These are phyloP conservation scores for Paramisgurnus dabryanus DNA, from an alignment of 2,113 vertebrate species.

Conservation along the genomic window DNA sequence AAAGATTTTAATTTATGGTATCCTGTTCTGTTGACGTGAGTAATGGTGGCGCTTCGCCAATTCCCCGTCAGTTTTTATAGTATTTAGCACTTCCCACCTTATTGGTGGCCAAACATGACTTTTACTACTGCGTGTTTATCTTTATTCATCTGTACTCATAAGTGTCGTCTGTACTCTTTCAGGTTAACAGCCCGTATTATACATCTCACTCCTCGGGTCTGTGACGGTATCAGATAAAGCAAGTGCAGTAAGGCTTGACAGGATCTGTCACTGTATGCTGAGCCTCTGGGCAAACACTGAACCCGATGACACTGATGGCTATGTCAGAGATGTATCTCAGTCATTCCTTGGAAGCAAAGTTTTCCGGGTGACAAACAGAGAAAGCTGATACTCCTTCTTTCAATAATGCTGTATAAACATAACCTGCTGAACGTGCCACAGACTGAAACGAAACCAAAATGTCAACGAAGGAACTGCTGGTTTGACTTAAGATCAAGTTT, in stretches of 20 bases:
- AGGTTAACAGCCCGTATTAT: conserved; percentile 69
- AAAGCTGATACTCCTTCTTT: conserved; percentile 20
- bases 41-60: not conserved
- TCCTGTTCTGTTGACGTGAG: conserved; percentile 12
- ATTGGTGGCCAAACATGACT: not conserved
- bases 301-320: not conserved
- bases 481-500: conserved; percentile 11
- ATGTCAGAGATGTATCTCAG: not conserved
- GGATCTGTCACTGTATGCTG: not conserved
- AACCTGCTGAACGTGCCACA: conserved; percentile 22
- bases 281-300: not conserved
- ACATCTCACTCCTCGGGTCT: conserved; percentile 64
- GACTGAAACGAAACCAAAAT: not conserved
- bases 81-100: not conserved
- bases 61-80: not conserved
- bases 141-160: not conserved
- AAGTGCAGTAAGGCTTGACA: not conserved
- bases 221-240: conserved; percentile 54
- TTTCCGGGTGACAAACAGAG: conserved; percentile 31
- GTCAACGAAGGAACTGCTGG: not conserved
- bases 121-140: not conserved
- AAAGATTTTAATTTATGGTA: too few relatives aligned
- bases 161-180: conserved; percentile 25
- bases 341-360: not conserved
- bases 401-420: conserved; percentile 37